Base-by-base conservation (phyloP, 2,797 vertebrate genomes). In the Arnoldichthys spilopterus region DNA sequence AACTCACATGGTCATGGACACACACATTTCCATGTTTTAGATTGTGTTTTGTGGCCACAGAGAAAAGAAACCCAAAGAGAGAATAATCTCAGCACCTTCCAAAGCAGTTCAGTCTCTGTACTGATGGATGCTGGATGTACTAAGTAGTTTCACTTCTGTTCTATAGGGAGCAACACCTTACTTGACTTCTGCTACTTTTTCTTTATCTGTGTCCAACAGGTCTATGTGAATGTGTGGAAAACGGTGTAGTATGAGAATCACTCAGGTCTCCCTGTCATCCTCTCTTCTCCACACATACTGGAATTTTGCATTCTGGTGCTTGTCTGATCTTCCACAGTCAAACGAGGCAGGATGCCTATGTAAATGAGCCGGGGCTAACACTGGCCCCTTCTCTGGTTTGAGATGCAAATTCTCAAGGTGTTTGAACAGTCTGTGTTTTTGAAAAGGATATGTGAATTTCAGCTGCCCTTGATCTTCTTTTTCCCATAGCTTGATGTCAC, bases 331-430 rank as follows among this genome's bases (percentile, higher is more conserved):
- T 79, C 79, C 64, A 8, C 76, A 81, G 78, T 81, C 83, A 82
- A 77, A 89, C 76, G 49, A 30, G 30, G 24, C 45, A 43, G 77
- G 74, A 77, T 51, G 70, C 43, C 81, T 71, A 87, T 84, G 83
- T 64, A 84, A 86, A 87, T 74, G 13, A 3, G n/a, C 56, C 71
- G 70, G 66, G 22, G 62, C 37, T 56, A 64, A 28, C 63, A 3
- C 18, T 34, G 13, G 68, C 20, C 7, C 24, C 12, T n/a, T 47
- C 20, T 47, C 58, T 72, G 62, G 47, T 82, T 68, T 79, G 62
- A 72, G 40, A 75, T 67, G 69, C 77, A 79, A 70, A 84, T 76
- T 45, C 45, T 24, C 26, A 62, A 78, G 61, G 56, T 61, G 56
- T 74, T 64, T 80, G 74, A 76, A 68, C 61, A 54, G 43, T 62